A percentile compares a stretch with the other conserved stretches of the same genome.
phyloP scores from a whole-genome alignment of 2,888 invertebrate genomes.

The Heliconius ismenius region DNA sequence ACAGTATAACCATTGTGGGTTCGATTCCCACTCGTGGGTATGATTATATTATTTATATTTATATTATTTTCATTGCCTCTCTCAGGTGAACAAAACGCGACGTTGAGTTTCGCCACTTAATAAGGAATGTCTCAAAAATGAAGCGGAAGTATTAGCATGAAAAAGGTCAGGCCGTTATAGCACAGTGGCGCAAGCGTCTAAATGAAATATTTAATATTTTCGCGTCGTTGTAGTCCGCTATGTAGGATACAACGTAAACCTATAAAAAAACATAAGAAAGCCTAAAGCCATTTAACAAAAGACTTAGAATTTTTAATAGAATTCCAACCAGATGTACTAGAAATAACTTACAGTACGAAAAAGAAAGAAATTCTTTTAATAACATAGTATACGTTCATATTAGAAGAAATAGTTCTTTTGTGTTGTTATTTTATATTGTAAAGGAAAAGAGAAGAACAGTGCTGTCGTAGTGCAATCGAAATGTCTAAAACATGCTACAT shows the following conservation, averaged over 20 bases:
- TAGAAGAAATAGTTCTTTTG: neutral
- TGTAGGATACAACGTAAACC: too few relatives aligned
- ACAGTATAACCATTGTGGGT: neutral
- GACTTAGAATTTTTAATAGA: neutral
- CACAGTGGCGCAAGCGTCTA: too few relatives aligned
- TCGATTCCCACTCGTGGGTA: neutral
- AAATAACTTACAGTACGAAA: constrained; percentile 9
- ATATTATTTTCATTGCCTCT: too few relatives aligned
- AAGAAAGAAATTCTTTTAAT: constrained; percentile 2
- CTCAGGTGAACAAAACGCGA: too few relatives aligned
- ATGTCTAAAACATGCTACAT: neutral
- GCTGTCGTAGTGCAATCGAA: neutral
- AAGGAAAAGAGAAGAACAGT: constrained; percentile 1
- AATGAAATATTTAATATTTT: too few relatives aligned
- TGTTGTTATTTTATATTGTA: constrained; percentile 13
- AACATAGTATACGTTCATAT: neutral
- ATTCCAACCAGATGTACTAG: neutral
- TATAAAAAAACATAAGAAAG: neutral
- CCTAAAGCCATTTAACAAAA: neutral
- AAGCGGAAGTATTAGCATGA: too few relatives aligned
- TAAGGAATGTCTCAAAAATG: too few relatives aligned
- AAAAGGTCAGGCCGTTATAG: too few relatives aligned
- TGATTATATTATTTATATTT: too few relatives aligned
- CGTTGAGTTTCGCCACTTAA: too few relatives aligned
- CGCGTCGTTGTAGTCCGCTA: too few relatives aligned